These are phyloP conservation scores for Drosophila tanythrix DNA, from an alignment of 2,888 invertebrate genomes.

Conservation along the genomic window DNA sequence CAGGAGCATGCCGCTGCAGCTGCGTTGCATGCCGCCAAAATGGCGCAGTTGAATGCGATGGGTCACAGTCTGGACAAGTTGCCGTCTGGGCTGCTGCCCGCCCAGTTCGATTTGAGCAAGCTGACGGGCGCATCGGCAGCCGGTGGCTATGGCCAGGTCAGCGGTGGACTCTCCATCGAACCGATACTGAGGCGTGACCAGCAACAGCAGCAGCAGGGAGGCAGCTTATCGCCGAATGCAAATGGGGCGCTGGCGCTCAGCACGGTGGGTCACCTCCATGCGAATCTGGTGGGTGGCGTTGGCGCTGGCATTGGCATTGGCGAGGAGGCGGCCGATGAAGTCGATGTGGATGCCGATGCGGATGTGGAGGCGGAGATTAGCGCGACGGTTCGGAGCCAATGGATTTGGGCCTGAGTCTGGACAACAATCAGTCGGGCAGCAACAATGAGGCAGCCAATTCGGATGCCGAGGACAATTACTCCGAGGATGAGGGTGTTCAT, in stretches of 20 bases:
- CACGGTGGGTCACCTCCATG: constrained; percentile 56
- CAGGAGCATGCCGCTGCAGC: constrained; percentile 90
- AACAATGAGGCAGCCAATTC: constrained; percentile 82
- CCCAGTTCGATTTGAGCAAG: constrained; percentile 84
- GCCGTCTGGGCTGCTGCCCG: constrained; percentile 85
- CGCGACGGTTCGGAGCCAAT: constrained; percentile 84
- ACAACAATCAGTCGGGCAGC: constrained; percentile 83
- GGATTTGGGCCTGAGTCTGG: constrained; percentile 84
- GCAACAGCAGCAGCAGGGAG: constrained; percentile 64
- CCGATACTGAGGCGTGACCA: constrained; percentile 81
- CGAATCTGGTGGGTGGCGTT: constrained; percentile 31
- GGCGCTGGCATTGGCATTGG: constrained; percentile 20
- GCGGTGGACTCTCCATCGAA: constrained; percentile 82
- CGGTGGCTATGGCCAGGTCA: constrained; percentile 51
- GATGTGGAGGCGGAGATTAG: constrained; percentile 75
- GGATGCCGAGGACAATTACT: constrained; percentile 84
- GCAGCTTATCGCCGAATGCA: constrained; percentile 61
- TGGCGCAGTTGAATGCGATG: constrained; percentile 91
- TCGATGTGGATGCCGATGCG: constrained; percentile 52
- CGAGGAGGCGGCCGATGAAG: constrained; percentile 24
- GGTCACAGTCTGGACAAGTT: constrained; percentile 86
- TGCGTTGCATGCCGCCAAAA: constrained; percentile 91
- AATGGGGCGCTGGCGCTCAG: constrained; percentile 60
- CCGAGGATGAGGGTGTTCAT: constrained; percentile 84
- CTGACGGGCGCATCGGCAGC: constrained; percentile 65